Percentiles rank a stretch among this genome's conserved stretches.
Evolutionary conservation across 2,888 invertebrate genomes (phyloP).

Genomic region (Agonum fuliginosum): DNA sequence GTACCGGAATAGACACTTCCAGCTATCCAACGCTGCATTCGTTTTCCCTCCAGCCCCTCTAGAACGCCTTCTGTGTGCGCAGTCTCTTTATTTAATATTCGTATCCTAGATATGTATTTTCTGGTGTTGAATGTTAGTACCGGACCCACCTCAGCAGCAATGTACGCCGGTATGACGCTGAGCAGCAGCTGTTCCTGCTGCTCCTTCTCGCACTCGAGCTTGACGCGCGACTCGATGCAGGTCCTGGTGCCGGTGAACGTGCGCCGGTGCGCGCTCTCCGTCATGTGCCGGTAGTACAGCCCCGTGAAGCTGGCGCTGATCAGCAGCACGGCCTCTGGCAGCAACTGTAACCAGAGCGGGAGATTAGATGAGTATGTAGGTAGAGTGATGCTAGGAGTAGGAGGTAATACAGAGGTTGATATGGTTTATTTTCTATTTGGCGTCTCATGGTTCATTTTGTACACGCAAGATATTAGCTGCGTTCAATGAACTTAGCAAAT

Average conservation of each 20-base stretch:
- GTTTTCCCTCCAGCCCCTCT: too few species aligned
- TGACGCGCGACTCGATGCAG: constrained; percentile 93
- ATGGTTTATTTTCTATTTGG: too few species aligned
- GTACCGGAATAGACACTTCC: background rate
- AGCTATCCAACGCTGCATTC: too few species aligned
- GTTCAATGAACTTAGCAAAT: too few species aligned
- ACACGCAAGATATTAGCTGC: too few species aligned
- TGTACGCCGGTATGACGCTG: constrained; percentile 95
- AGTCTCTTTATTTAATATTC: too few species aligned
- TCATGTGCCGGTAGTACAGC: constrained; percentile 91
- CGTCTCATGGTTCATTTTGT: too few species aligned
- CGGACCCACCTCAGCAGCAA: constrained; percentile 93
- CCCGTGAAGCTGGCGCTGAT: constrained; percentile 88
- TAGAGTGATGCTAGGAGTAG: background rate
- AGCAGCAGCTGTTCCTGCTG: constrained; percentile 94
- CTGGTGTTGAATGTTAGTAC: too few species aligned
- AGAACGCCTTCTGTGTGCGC: too few species aligned
- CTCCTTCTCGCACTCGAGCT: constrained; percentile 93
- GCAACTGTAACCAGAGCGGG: constrained; percentile 78
- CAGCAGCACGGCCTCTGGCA: constrained; percentile 85
- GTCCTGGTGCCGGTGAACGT: constrained; percentile 93
- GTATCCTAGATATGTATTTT: too few species aligned
- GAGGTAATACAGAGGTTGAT: background rate
- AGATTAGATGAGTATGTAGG: background rate
- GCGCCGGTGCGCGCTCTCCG: constrained; percentile 88